Conservation (phyloP, 2,113 vertebrate genomes). For the Trematocara nigrifrons region DNA sequence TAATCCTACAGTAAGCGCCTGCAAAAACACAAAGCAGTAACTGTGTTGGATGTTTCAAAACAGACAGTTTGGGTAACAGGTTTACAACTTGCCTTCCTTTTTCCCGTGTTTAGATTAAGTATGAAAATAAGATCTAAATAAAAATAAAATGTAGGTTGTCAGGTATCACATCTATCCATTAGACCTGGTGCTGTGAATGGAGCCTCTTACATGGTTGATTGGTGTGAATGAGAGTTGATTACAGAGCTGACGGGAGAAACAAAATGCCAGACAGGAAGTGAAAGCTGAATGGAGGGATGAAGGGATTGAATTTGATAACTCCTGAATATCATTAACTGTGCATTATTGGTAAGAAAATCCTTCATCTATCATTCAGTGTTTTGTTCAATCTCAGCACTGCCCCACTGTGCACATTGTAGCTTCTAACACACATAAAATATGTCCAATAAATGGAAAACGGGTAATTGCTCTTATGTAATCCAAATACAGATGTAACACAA, state of each 20-base stretch:
- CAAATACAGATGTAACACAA: constrained; percentile 1
- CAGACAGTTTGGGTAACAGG: background rate
- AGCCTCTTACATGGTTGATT: background rate
- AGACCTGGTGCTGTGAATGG: background rate
- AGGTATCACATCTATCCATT: background rate
- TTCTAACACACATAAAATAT: background rate
- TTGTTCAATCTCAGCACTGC: background rate
- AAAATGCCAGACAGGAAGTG: background rate
- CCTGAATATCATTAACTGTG: background rate
- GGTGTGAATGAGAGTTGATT: background rate
- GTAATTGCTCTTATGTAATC: constrained; percentile 27
- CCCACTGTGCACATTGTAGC: background rate
- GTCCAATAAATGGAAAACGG: background rate
- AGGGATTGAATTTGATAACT: background rate
- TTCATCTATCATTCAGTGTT: background rate
- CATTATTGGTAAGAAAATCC: background rate
- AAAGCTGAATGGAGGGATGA: background rate
- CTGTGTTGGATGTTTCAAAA: background rate
- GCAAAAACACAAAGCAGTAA: background rate
- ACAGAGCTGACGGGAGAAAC: background rate
- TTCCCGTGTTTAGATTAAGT: background rate
- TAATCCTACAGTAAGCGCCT: background rate
- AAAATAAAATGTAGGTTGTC: background rate
- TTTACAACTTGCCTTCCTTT: background rate
- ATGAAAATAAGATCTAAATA: background rate